A percentile compares a stretch with the other conserved stretches of the same genome.
These are phyloP conservation scores for Drosophila ezoana DNA, from an alignment of 2,888 invertebrate genomes.

Conservation along the genomic window DNA sequence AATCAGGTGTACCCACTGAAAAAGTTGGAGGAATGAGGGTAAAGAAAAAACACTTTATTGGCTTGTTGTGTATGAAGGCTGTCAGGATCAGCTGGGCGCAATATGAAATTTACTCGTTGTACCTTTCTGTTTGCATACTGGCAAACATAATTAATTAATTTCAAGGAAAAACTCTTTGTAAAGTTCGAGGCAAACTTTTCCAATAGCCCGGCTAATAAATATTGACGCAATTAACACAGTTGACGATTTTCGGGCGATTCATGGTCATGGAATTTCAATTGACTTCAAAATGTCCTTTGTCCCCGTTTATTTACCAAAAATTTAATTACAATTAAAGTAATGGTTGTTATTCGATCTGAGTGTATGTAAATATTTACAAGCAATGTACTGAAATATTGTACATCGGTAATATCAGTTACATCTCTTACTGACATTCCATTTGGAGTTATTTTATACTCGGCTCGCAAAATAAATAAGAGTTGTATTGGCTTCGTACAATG, in stretches of 20 bases:
- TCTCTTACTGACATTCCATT: too few species aligned
- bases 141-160: conserved; percentile 69
- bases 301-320: background rate
- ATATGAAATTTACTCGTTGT: conserved; percentile 25
- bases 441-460: too few species aligned
- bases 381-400: too few species aligned
- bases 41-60: conserved; percentile 31
- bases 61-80: conserved; percentile 52
- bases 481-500: too few species aligned
- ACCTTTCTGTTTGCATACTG: conserved; percentile 52
- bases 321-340: conserved; percentile 1
- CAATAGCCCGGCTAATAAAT: conserved; percentile 30
- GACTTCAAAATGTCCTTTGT: conserved; percentile 22
- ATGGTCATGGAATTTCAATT: conserved; percentile 38
- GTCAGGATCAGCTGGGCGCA: conserved; percentile 42
- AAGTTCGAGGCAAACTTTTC: conserved; percentile 30
- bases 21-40: background rate
- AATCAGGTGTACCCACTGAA: background rate
- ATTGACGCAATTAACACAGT: conserved; percentile 52
- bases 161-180: conserved; percentile 29
- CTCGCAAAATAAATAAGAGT: too few species aligned
- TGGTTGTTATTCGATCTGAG: background rate
- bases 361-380: background rate
- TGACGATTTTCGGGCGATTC: conserved; percentile 27
- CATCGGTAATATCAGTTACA: too few species aligned